These are phyloP conservation scores for Psilanteris sp. DNA, from an alignment of 1,140 invertebrate genomes.

Conservation along the genomic window DNA sequence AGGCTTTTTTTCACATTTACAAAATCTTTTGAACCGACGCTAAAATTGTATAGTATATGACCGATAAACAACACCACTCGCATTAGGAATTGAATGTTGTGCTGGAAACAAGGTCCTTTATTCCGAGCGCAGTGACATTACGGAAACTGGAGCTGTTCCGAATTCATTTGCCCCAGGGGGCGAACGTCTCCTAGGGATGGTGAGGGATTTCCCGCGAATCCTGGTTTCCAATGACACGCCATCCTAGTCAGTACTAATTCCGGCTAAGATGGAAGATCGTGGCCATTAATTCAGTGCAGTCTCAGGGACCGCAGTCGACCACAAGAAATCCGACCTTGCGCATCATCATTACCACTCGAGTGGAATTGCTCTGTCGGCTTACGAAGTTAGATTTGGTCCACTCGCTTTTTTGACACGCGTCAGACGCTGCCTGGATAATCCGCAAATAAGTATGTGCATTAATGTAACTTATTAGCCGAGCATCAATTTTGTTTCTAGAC, in stretches of 20 bases:
- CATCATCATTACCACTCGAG: constrained; percentile 60
- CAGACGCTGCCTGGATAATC: constrained; percentile 35
- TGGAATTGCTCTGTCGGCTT: constrained; percentile 53
- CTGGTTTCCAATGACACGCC: constrained; percentile 71
- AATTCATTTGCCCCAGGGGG: constrained; percentile 34
- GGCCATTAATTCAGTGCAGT: constrained; percentile 70
- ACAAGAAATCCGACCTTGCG: constrained; percentile 63
- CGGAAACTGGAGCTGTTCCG: constrained; percentile 30
- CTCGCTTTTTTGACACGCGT: constrained; percentile 45
- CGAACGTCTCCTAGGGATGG: constrained; percentile 21
- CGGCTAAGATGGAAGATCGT: constrained; percentile 67
- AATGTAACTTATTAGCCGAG: constrained; percentile 13
- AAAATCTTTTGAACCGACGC: background rate
- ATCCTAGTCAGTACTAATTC: constrained; percentile 73
- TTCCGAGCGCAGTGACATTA: constrained; percentile 13
- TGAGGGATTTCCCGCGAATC: constrained; percentile 61
- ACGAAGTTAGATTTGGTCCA: constrained; percentile 49
- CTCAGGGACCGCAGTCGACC: constrained; percentile 58
- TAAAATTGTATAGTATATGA: constrained; percentile 12
- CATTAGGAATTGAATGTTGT: constrained; percentile 32
- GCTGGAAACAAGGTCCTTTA: constrained; percentile 7
- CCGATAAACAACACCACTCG: constrained; percentile 36
- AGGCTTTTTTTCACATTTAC: background rate
- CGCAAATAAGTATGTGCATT: constrained; percentile 16
- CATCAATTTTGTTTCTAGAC: constrained; percentile 13